Evolutionary conservation across 2,113 vertebrate species (phyloP).

Genomic region (Hemicordylus capensis): DNA sequence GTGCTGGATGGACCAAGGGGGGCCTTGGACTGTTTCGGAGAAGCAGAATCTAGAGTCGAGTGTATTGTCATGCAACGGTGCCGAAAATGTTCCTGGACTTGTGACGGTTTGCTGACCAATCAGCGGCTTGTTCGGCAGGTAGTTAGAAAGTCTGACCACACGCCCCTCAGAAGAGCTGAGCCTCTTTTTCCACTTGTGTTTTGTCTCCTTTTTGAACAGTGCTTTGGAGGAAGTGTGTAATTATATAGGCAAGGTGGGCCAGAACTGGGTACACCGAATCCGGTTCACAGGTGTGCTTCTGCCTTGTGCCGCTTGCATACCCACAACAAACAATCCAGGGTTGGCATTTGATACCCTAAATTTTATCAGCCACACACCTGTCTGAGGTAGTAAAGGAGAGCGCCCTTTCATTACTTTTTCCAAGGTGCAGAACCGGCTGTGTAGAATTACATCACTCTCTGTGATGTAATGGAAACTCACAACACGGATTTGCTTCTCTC

Average conservation of each 20-base stretch:
- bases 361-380: conserved; percentile 56
- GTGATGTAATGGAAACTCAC: conserved; percentile 1
- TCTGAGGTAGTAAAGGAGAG: conserved; percentile 3
- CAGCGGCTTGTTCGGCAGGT: conserved; percentile 21
- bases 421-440: neutral
- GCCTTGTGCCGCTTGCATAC: conserved; percentile 16
- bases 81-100: neutral
- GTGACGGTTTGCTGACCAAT: neutral
- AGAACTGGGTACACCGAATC: conserved; percentile 42
- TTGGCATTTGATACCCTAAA: conserved; percentile 50
- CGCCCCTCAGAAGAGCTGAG: conserved; percentile 6
- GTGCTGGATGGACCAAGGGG: no score
- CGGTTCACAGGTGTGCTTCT: conserved; percentile 62
- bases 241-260: conserved; percentile 59
- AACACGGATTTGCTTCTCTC: neutral
- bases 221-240: conserved; percentile 59
- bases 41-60: no score
- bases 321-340: conserved; percentile 49
- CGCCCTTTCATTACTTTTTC: conserved; percentile 51
- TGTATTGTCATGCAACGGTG: conserved; percentile 27
- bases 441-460: conserved; percentile 22
- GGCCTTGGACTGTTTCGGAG: no score
- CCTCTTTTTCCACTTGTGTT: conserved; percentile 4
- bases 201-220: conserved; percentile 41
- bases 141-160: neutral